phyloP scores from a whole-genome alignment of 2,888 invertebrate species.

The Lingula anatina region DNA sequence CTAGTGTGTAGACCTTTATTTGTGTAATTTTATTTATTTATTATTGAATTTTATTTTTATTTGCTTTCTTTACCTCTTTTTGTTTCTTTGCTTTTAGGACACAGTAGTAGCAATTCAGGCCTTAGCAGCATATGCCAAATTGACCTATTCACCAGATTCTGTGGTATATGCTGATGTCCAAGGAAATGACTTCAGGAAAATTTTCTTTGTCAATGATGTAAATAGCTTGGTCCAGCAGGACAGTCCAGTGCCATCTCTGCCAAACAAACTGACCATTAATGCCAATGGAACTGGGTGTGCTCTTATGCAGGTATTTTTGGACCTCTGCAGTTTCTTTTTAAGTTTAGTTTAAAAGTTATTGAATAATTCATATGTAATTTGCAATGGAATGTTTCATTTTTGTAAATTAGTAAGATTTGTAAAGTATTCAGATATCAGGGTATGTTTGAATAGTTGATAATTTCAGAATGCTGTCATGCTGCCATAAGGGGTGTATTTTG shows the following conservation, averaged over 20 bases:
- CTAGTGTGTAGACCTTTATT: background rate
- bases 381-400: no score
- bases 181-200: slow-evolving; percentile 5
- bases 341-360: background rate
- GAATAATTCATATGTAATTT: background rate
- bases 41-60: no score
- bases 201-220: slow-evolving; percentile 10
- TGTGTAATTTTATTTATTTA: no score
- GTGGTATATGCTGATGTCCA: slow-evolving; percentile 11
- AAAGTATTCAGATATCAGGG: no score
- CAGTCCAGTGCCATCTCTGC: slow-evolving; percentile 10
- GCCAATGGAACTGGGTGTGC: slow-evolving; percentile 34
- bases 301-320: slow-evolving; percentile 35
- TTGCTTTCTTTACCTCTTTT: slow-evolving; percentile 9
- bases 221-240: slow-evolving; percentile 23
- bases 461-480: no score
- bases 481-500: no score
- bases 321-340: background rate
- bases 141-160: slow-evolving; percentile 17
- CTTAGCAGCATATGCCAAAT: slow-evolving; percentile 34
- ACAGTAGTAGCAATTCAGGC: slow-evolving; percentile 52
- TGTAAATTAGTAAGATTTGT: no score
- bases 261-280: slow-evolving; percentile 15
- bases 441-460: no score
- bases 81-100: slow-evolving; percentile 32